phyloP scores from a whole-genome alignment of 2,113 vertebrate species.

The Anarrhichthys ocellatus region DNA sequence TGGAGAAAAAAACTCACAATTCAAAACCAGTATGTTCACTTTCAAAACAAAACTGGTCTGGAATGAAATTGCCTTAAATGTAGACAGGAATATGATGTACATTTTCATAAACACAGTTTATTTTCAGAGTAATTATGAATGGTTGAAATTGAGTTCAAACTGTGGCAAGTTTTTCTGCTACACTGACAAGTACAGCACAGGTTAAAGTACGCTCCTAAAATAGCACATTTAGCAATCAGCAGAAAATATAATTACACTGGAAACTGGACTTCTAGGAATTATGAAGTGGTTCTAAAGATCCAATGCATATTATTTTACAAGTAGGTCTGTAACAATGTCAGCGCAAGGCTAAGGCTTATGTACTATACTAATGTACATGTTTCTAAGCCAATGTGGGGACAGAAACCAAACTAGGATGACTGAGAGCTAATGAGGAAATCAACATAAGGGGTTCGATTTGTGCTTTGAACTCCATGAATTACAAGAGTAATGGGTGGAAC shows the following conservation, averaged over 20 bases:
- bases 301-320: background rate
- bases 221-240: background rate
- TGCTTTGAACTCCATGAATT: background rate
- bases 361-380: background rate
- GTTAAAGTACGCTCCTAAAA: background rate
- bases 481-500: background rate
- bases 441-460: background rate
- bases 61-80: background rate
- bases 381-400: background rate
- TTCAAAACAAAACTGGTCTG: background rate
- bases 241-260: background rate
- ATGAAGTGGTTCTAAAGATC: background rate
- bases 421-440: background rate
- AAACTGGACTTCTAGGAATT: background rate
- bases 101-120: background rate
- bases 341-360: background rate
- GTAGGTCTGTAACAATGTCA: background rate
- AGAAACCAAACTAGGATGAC: background rate
- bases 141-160: background rate
- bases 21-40: background rate
- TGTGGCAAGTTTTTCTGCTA: background rate
- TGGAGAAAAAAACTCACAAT: background rate
- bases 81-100: background rate
- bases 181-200: background rate
- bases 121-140: background rate